phyloP scores from a whole-genome alignment of 2,888 invertebrate species.

The Lasiommata megera region DNA sequence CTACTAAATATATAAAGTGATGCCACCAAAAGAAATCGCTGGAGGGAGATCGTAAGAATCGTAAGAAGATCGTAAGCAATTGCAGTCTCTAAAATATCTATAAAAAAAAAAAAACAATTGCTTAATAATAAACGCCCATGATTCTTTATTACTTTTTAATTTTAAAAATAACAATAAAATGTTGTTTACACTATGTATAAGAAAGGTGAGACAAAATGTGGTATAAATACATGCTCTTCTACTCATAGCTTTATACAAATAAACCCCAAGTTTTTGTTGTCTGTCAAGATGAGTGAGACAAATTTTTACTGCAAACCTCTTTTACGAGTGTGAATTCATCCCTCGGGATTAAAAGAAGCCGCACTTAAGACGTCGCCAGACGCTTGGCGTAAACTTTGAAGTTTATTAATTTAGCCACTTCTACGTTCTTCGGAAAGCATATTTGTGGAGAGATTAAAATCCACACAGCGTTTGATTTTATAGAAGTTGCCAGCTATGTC shows the following conservation, averaged over 20 bases:
- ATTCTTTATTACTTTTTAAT: no score
- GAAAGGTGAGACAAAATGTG: no score
- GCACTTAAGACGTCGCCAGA: constrained; percentile 15
- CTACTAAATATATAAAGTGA: no score
- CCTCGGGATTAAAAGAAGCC: constrained; percentile 14
- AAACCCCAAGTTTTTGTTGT: background rate
- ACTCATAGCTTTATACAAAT: background rate
- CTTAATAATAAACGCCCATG: no score
- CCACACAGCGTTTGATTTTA: constrained; percentile 1
- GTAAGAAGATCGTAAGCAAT: no score
- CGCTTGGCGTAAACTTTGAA: constrained; percentile 14
- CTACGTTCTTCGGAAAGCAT: background rate
- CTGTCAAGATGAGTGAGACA: constrained; percentile 1
- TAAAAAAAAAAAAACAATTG: no score
- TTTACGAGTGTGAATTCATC: constrained; percentile 20
- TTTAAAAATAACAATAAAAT: no score
- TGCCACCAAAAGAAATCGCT: no score
- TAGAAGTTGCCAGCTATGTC: background rate
- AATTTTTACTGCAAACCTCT: constrained; percentile 17
- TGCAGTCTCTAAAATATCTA: no score
- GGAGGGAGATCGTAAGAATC: no score
- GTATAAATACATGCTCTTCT: background rate
- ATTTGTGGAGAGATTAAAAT: constrained; percentile 10
- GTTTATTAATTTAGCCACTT: constrained; percentile 15
- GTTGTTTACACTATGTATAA: no score